These are phyloP conservation scores for Oscheius sp. DNA, from an alignment of 2,888 invertebrate species.

Conservation along the genomic window DNA sequence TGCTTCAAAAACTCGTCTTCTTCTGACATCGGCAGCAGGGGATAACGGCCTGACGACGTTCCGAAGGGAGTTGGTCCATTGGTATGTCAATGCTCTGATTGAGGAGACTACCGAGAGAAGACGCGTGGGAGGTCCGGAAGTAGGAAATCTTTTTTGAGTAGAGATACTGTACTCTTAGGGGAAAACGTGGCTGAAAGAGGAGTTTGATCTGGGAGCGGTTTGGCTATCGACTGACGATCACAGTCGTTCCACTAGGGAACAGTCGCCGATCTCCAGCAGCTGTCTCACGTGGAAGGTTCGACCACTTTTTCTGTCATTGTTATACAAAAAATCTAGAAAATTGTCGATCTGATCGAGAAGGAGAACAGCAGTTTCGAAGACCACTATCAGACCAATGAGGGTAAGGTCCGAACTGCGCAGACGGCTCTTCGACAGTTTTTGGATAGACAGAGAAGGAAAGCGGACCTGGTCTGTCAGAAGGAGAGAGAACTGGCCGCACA, in stretches of 20 bases:
- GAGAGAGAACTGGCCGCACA: constrained; percentile 51
- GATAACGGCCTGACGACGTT: constrained; percentile 17
- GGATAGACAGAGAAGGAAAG: constrained; percentile 36
- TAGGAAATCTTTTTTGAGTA: not conserved
- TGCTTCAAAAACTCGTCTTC: constrained; percentile 12
- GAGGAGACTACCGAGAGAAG: constrained; percentile 32
- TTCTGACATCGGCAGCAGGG: constrained; percentile 22
- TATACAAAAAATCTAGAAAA: constrained; percentile 12
- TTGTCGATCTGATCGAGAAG: constrained; percentile 30
- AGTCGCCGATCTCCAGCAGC: constrained; percentile 16
- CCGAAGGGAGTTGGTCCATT: constrained; percentile 43
- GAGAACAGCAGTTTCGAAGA: constrained; percentile 49
- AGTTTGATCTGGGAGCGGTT: constrained; percentile 41
- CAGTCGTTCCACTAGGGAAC: constrained; percentile 13
- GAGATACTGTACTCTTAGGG: constrained; percentile 8
- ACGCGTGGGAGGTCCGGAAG: not conserved
- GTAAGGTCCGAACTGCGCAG: constrained; percentile 46
- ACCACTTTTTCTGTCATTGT: not conserved
- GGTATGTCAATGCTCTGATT: constrained; percentile 46
- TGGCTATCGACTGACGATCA: constrained; percentile 41
- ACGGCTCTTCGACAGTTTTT: constrained; percentile 42
- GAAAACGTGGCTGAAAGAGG: constrained; percentile 43
- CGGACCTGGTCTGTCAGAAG: constrained; percentile 19
- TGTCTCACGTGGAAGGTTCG: constrained; percentile 19
- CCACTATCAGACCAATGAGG: constrained; percentile 51